Base-by-base conservation (phyloP, 2,888 invertebrate species). In the Sussaba pulchella region DNA sequence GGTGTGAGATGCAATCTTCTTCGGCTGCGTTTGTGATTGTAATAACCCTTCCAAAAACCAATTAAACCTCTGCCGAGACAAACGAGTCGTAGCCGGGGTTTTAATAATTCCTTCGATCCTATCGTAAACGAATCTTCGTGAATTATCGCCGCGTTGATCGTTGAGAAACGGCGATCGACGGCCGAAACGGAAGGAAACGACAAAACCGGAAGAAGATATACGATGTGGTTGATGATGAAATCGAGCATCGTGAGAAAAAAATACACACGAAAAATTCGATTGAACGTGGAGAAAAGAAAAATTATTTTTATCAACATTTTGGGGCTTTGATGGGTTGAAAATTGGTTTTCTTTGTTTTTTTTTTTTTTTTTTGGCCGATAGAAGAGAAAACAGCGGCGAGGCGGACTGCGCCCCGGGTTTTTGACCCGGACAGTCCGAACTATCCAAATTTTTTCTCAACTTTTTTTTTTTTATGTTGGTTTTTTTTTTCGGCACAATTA, bases 41-140 rank as follows among this genome's bases (percentile, higher is more conserved):
- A 96, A 95, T 94, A 96, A 94, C 96, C 96, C 94, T 94, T 96
- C 96, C 96, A 96, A 94, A 94, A 94, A 93, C 96, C 96, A 94
- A 96, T 95, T 94, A 95, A 95, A 94, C 95, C 95, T 94, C 94
- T 95, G 93, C 94, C 94, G 92, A 94, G 93, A 93, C 93, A 94
- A 94, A 95, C 94, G 92, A 94, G 94, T 93, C 93, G 93, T 92
- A 94, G 93, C 91, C 93, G 94, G 93, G 94, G 94, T 93, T 93
- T 83, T 84, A 90, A 89, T 17, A 39, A 66, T 52, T 24, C 36
- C 26, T 36, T 31, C 41, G 57, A 57, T 26, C 57, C 41, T 24
- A n/a, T n/a, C n/a, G 19, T 57, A 45, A 19, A 72, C 36, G 26
- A n/a, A 21, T 43, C 31, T 26, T 45, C 54, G 63, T 52, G 19